These are phyloP conservation scores for Parnassius orleans DNA, from an alignment of 2,888 invertebrate species.

Conservation along the genomic window DNA sequence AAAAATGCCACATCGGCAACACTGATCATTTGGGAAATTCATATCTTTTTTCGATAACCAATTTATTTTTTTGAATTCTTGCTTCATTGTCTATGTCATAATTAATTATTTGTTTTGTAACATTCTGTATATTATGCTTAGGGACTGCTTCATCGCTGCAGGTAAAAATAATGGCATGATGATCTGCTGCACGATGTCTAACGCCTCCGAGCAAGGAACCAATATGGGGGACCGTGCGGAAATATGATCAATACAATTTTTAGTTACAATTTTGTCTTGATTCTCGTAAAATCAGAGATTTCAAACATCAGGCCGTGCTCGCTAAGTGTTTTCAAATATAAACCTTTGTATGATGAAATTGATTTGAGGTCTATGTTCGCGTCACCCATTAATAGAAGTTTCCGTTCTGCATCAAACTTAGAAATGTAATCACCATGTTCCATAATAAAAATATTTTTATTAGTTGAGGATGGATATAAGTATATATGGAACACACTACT, in stretches of 20 bases:
- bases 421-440: neutral
- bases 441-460: neutral
- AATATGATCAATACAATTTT: slow-evolving; percentile 35
- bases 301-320: slow-evolving; percentile 28
- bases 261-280: slow-evolving; percentile 30
- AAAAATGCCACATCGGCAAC: no score
- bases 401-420: slow-evolving; percentile 5
- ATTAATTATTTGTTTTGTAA: slow-evolving; percentile 13
- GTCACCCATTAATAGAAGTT: slow-evolving; percentile 21
- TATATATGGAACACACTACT: no score
- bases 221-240: slow-evolving; percentile 33
- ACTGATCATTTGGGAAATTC: no score
- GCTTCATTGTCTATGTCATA: neutral
- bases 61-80: no score
- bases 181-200: slow-evolving; percentile 25
- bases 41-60: no score
- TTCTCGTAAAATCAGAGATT: slow-evolving; percentile 29
- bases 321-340: slow-evolving; percentile 23
- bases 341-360: slow-evolving; percentile 12
- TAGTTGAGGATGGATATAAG: neutral
- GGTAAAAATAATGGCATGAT: slow-evolving; percentile 17
- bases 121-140: slow-evolving; percentile 12
- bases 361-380: slow-evolving; percentile 27
- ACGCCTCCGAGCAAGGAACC: slow-evolving; percentile 28
- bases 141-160: slow-evolving; percentile 1